These are phyloP conservation scores for Callionymus lyra DNA, from an alignment of 2,113 vertebrate genomes.

Conservation along the genomic window DNA sequence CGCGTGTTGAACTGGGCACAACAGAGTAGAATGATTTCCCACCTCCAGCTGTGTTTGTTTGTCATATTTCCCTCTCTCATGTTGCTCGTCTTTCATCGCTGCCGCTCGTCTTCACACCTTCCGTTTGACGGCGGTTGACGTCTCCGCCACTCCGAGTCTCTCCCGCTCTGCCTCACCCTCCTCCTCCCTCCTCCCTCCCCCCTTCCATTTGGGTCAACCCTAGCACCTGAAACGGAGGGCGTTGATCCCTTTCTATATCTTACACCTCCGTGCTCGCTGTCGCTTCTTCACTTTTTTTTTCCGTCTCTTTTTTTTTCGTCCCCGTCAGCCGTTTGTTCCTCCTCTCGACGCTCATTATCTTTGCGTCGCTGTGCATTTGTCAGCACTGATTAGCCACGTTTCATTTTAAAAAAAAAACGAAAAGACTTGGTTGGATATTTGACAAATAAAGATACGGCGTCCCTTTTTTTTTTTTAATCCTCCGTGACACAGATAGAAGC, in stretches of 20 bases:
- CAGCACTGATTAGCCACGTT: slow-evolving; percentile 60
- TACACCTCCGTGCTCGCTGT: slow-evolving; percentile 14
- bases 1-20: too few species aligned
- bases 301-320: slow-evolving; percentile 9
- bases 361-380: slow-evolving; percentile 51
- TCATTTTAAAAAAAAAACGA: slow-evolving; percentile 48
- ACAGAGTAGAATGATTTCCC: too few species aligned
- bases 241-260: slow-evolving; percentile 30
- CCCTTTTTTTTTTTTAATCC: slow-evolving; percentile 64
- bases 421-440: slow-evolving; percentile 61
- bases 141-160: slow-evolving; percentile 41
- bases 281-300: slow-evolving; percentile 14
- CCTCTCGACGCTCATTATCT: slow-evolving; percentile 63
- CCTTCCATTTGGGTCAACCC: slow-evolving; percentile 48
- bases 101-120: slow-evolving; percentile 45
- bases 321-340: slow-evolving; percentile 52
- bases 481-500: slow-evolving; percentile 49
- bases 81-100: slow-evolving; percentile 23
- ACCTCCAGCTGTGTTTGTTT: too few species aligned
- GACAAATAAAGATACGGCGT: slow-evolving; percentile 50
- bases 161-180: slow-evolving; percentile 39
- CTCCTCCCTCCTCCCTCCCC: slow-evolving; percentile 36
- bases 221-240: slow-evolving; percentile 46
- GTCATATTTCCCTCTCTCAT: neutral
- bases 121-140: slow-evolving; percentile 42